These are phyloP conservation scores for Patagioenas fasciata DNA, from an alignment of 2,113 vertebrate species.

Conservation along the genomic window DNA sequence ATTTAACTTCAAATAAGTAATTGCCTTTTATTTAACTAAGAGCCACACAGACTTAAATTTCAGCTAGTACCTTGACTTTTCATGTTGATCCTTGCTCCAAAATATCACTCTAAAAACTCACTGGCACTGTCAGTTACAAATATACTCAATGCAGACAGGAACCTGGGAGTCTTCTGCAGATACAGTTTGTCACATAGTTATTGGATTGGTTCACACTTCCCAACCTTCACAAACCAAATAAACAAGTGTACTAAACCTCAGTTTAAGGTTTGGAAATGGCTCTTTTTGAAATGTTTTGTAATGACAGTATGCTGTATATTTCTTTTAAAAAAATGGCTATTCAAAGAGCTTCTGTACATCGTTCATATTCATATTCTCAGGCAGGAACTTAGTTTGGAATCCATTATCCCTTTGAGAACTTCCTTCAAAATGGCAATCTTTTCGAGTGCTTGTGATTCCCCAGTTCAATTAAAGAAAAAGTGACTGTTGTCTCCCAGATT, in stretches of 20 bases:
- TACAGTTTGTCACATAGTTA: background rate
- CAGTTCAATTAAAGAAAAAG: background rate
- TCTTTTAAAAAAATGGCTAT: background rate
- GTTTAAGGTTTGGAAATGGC: background rate
- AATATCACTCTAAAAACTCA: background rate
- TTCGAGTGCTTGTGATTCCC: background rate
- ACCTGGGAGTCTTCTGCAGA: background rate
- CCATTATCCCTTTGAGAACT: background rate
- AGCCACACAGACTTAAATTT: background rate
- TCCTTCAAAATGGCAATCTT: background rate
- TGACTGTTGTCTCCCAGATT: background rate
- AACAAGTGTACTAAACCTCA: background rate
- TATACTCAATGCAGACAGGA: background rate
- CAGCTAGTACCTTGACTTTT: background rate
- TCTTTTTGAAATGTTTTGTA: background rate
- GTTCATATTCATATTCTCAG: background rate
- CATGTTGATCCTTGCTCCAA: background rate
- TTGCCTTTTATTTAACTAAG: background rate
- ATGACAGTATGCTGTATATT: background rate
- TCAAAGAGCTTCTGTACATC: background rate
- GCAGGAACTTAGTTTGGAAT: too few relatives aligned
- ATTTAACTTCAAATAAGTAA: background rate
- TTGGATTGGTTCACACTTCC: background rate
- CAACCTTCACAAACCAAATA: background rate
- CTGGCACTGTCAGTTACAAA: background rate